These are phyloP conservation scores for Ochropleura leucogaster DNA, from an alignment of 2,888 invertebrate species.

Conservation along the genomic window DNA sequence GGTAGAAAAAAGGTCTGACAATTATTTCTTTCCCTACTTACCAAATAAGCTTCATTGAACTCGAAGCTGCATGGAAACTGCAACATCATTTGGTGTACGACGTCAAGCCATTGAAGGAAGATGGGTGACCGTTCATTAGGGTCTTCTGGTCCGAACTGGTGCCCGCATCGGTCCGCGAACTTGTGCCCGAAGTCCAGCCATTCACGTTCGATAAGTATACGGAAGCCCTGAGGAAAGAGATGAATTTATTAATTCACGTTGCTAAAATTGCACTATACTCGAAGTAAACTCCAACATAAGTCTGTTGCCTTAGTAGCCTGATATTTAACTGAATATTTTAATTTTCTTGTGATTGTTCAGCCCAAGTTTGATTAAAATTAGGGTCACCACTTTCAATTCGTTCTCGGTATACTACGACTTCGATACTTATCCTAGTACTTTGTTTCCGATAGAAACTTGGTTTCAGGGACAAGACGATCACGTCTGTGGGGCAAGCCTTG, in stretches of 20 bases:
- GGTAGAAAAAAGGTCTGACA: too few relatives aligned
- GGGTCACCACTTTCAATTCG: background rate
- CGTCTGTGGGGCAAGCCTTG: too few relatives aligned
- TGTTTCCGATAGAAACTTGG: background rate
- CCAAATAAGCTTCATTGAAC: constrained; percentile 98
- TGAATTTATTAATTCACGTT: background rate
- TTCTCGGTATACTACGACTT: background rate
- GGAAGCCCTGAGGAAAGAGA: constrained; percentile 94
- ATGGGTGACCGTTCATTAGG: constrained; percentile 99
- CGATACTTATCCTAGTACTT: constrained; percentile 9
- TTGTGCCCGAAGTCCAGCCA: constrained; percentile 99
- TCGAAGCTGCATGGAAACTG: constrained; percentile 98
- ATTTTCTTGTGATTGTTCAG: background rate
- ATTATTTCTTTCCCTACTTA: constrained; percentile 81
- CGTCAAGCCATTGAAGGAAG: constrained; percentile 99
- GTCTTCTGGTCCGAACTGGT: constrained; percentile 95
- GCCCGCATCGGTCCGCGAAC: constrained; percentile 98
- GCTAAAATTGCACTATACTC: background rate
- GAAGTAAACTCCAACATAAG: background rate
- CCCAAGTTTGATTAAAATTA: background rate
- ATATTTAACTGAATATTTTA: background rate
- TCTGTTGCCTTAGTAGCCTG: constrained; percentile 2
- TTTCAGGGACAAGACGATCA: background rate
- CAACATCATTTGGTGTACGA: constrained; percentile 96
- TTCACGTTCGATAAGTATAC: constrained; percentile 97